These are phyloP conservation scores for Parazoanthus atlanticus DNA, from an alignment of 92 coral and sea anemone species.

Conservation along the genomic window DNA sequence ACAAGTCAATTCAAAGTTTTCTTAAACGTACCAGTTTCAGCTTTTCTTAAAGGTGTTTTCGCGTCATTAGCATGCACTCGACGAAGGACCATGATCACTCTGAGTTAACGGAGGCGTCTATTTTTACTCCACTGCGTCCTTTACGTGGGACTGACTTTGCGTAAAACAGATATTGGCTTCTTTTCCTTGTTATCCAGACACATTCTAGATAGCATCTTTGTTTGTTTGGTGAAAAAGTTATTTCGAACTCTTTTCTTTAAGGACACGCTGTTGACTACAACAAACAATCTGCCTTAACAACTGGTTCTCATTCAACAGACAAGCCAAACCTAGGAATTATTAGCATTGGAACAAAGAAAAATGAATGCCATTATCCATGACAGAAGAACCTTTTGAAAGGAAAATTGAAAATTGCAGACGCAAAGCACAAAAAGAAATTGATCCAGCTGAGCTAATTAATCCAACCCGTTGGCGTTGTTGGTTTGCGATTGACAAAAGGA, in stretches of 20 bases:
- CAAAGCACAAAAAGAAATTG: neutral
- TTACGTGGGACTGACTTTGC: neutral
- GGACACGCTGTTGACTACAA: neutral
- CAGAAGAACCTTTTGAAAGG: neutral
- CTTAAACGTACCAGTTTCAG: neutral
- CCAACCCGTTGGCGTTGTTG: neutral
- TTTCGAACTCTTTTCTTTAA: too few relatives aligned
- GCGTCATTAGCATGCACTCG: neutral
- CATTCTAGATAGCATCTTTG: neutral
- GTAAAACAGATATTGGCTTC: neutral
- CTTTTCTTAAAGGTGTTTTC: neutral
- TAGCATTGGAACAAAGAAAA: neutral
- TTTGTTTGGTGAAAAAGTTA: neutral
- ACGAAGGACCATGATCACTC: neutral
- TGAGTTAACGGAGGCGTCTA: neutral
- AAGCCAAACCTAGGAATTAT: neutral
- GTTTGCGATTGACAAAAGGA: neutral
- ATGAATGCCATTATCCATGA: neutral
- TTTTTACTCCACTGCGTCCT: neutral
- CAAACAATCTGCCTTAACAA: neutral
- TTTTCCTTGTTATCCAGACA: neutral
- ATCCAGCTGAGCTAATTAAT: neutral
- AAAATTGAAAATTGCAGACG: conserved; percentile 4
- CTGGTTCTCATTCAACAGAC: neutral
- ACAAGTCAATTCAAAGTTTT: neutral